Conservation (phyloP, 1,140 invertebrate species). For the Muscidifurax raptorellus region DNA sequence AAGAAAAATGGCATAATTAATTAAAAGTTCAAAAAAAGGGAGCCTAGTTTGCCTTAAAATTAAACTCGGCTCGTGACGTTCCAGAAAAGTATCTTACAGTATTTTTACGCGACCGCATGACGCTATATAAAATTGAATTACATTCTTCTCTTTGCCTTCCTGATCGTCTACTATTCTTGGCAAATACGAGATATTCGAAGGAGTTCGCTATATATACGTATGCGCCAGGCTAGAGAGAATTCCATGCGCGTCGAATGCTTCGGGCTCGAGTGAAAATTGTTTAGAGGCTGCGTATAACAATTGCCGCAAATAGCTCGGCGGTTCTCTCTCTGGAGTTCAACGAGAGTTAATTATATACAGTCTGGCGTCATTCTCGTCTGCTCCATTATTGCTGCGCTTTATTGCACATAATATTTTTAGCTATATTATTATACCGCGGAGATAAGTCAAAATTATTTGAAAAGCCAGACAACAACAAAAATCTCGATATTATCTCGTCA, state of each 20-base stretch:
- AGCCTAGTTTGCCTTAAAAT: conserved; percentile 7
- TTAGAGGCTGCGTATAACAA: not conserved
- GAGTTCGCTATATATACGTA: not conserved
- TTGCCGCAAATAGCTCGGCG: no score
- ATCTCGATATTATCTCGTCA: no score
- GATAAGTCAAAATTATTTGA: no score
- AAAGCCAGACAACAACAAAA: no score
- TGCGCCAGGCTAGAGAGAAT: not conserved
- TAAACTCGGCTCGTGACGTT: conserved; percentile 1
- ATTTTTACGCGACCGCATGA: not conserved
- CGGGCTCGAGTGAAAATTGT: not conserved
- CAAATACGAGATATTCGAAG: conserved; percentile 1
- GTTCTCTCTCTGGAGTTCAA: no score
- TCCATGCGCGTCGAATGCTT: not conserved
- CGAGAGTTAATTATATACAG: no score
- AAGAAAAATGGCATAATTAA: conserved; percentile 6
- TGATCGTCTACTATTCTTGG: not conserved
- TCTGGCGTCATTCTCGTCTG: no score
- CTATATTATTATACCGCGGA: no score
- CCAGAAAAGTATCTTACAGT: conserved; percentile 15
- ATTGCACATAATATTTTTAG: no score
- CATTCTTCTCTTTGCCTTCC: not conserved
- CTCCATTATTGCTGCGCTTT: no score
- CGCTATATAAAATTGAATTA: conserved; percentile 28
- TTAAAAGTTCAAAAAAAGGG: no score